Evolutionary conservation across 2,113 vertebrate genomes (phyloP).

Genomic region (Maccullochella peelii): DNA sequence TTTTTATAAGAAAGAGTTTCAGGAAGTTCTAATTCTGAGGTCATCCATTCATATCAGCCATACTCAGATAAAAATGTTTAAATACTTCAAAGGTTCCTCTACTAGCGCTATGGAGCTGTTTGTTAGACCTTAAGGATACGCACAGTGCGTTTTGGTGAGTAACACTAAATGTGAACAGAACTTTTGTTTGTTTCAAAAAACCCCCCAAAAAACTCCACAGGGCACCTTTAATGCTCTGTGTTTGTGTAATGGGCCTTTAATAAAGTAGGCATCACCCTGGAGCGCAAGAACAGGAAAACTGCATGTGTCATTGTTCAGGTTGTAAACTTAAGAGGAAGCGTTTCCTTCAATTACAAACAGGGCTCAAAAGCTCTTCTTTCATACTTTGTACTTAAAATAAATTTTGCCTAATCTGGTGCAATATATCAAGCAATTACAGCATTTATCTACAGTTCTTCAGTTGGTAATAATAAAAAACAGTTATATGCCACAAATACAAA

Average conservation of each 20-base stretch:
- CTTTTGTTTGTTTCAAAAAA: neutral
- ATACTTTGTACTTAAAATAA: neutral
- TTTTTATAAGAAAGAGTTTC: neutral
- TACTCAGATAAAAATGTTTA: neutral
- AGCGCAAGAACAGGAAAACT: conserved; percentile 15
- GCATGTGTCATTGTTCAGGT: neutral
- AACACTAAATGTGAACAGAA: neutral
- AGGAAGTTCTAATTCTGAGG: conserved; percentile 10
- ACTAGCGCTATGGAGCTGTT: neutral
- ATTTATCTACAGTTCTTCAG: neutral
- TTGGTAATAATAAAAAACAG: neutral
- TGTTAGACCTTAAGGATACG: neutral
- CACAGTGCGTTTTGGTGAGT: neutral
- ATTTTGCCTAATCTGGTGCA: neutral
- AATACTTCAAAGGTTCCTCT: neutral
- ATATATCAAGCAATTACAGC: neutral
- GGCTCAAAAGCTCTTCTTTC: conserved; percentile 1
- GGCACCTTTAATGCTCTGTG: neutral
- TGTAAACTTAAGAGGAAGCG: neutral
- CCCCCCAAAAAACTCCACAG: neutral
- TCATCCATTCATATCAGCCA: neutral
- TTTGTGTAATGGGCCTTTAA: conserved; percentile 27
- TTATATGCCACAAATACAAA: neutral
- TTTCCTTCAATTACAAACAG: neutral
- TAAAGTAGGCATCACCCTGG: conserved; percentile 46